Base-by-base conservation (phyloP, 2,888 invertebrate genomes). In the Catocala sponsa region DNA sequence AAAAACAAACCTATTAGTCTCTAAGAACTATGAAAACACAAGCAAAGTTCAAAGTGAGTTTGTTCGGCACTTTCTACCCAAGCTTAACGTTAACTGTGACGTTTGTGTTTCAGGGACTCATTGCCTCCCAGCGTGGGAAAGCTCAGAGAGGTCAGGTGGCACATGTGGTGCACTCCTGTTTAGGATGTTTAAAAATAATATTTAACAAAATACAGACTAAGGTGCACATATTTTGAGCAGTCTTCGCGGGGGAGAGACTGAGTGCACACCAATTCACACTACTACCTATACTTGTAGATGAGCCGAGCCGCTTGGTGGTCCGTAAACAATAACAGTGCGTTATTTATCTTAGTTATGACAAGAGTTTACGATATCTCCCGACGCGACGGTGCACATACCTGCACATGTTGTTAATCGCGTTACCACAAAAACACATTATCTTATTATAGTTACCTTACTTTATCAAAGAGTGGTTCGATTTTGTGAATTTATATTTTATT, bases 111-210 rank as follows among this genome's bases (percentile, higher is more conserved):
- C 83, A 83, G 86, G 84, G 84, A 83, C 82, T 87, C 76, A 78
- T 79, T 70, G 68, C 67, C 58, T 81, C 81, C 84, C 87, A 82
- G 87, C 93, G 94, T 94, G 94, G 94, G 94, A 94, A 94, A 92
- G 91, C 86, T 88, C 80, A 80, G 83, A 79, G 83, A 89, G 91
- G 92, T 94, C 94, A 94, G 94, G 94, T 94, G 94, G 90, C 91
- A 92, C 93, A 94, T 94, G 91, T 94, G 93, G 86, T 85, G 85
- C 88, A 87, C 89, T 91, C 85, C 86, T 88, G 91, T 90, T 91
- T 88, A 85, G 86, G 84, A 86, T 82, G 85, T 89, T 91, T 91
- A 91, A 91, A 92, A 93, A 93, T 92, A 93, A 92, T 92, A 90
- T 89, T 88, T 81, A 88, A 88, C 89, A 83, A 86, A 88, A 89